These are phyloP conservation scores for Argyrosomus japonicus DNA, from an alignment of 2,113 vertebrate genomes.

Conservation along the genomic window DNA sequence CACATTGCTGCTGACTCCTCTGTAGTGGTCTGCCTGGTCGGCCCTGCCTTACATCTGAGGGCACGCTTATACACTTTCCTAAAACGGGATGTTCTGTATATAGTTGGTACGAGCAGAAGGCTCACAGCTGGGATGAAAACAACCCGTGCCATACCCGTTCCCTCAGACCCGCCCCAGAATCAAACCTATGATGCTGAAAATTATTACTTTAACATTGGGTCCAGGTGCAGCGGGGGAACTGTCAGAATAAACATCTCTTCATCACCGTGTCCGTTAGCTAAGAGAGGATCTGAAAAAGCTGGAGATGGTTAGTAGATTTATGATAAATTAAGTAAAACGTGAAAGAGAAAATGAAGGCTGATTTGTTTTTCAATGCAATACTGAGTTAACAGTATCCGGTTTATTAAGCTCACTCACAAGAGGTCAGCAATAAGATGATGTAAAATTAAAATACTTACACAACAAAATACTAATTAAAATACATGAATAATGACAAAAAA, in stretches of 20 bases:
- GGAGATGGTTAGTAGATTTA: neutral
- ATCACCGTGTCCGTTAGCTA: neutral
- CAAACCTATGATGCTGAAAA: slow-evolving; percentile 34
- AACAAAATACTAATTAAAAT: slow-evolving; percentile 52
- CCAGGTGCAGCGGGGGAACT: slow-evolving; percentile 40
- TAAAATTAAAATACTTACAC: slow-evolving; percentile 21
- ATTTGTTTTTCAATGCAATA: slow-evolving; percentile 14
- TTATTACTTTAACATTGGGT: slow-evolving; percentile 37
- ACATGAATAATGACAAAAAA: slow-evolving; percentile 47
- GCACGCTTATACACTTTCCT: slow-evolving; percentile 37
- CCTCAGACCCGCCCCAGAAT: slow-evolving; percentile 42
- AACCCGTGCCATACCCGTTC: slow-evolving; percentile 4
- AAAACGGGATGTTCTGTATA: slow-evolving; percentile 63
- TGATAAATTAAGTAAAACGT: neutral
- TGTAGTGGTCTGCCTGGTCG: slow-evolving; percentile 53
- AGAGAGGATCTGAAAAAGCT: neutral
- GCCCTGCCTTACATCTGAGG: slow-evolving; percentile 49
- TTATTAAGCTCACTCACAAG: slow-evolving; percentile 60
- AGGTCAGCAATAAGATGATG: slow-evolving; percentile 20
- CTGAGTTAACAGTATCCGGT: slow-evolving; percentile 50
- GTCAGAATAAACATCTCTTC: neutral
- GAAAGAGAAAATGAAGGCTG: neutral
- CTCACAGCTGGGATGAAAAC: slow-evolving; percentile 63
- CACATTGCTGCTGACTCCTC: slow-evolving; percentile 24
- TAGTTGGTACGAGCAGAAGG: slow-evolving; percentile 51